Percentiles rank a stretch among this genome's conserved stretches.
Conservation (phyloP, 2,113 vertebrate genomes). For the Crotalus viridis region DNA sequence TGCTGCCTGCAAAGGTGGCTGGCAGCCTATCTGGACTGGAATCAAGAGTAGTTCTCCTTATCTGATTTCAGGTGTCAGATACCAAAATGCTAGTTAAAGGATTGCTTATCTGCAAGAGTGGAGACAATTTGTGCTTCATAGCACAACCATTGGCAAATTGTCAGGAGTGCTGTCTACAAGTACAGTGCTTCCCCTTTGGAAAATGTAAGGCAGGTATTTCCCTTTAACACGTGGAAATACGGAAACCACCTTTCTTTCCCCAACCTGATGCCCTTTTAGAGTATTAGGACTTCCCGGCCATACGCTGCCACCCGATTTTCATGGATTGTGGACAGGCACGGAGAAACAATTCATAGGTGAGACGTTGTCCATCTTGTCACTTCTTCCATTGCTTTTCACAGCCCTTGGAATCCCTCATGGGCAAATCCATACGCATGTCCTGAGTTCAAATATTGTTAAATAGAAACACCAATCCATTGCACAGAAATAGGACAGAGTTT, state of each 20-base stretch:
- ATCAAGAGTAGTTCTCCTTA: neutral
- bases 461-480: neutral
- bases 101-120: neutral
- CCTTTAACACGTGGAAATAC: neutral
- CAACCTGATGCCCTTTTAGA: neutral
- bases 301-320: neutral
- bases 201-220: neutral
- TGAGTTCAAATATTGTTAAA: neutral
- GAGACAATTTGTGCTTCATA: neutral
- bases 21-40: slow-evolving; percentile 16
- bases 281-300: neutral
- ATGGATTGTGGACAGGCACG: neutral
- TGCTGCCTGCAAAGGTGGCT: neutral
- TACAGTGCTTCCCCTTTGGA: neutral
- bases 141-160: slow-evolving; percentile 12
- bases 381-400: neutral
- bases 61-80: neutral
- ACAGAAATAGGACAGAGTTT: neutral
- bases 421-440: neutral
- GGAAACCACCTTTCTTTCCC: neutral
- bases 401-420: neutral
- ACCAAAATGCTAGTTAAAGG: neutral
- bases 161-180: slow-evolving; percentile 1
- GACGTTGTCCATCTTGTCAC: neutral
- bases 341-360: neutral